Evolutionary conservation across 2,113 vertebrate species (phyloP), one percentile per base, ranked within the genome.

Genomic region (Dasyprocta punctata): DNA sequence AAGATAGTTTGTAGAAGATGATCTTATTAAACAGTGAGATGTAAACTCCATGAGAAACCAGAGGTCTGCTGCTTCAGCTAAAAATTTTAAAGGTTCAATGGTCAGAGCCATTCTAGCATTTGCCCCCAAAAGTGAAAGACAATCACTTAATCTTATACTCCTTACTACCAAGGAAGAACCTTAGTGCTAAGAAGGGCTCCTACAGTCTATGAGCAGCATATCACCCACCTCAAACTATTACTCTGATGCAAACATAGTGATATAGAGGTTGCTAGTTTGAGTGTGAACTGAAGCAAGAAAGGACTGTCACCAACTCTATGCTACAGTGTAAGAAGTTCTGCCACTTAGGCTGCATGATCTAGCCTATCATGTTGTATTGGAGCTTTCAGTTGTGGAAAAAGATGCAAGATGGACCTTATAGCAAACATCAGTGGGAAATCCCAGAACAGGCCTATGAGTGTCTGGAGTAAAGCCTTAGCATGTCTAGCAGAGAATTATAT

Each of bases 341-440:
- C 44, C 38, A 36, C 52, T 88, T 17, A 47, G n/a, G 44, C n/a
- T 8, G 26, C 54, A 60, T 9, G 63, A 65, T 71, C 52, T 38
- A 30, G 17, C 3, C 33, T 5, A 26, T 19, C 7, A 52, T 69
- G 71, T n/a, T 89, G 8, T 56, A 52, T 20, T 93, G 12, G 65
- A 86, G 14, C 78, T 78, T 82, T 95, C 14, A 71, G 47, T 47
- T 36, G 63, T 96, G n/a, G 44, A 89, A 89, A 90, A 86, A 94
- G 22, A 89, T 30, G 7, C 22, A 93, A 5, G 20, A 5, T 84
- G 26, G n/a, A 10, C 19, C 22, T 94, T 33, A 52, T 47, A 52
- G n/a, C 10, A 61, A 91, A 10, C 22, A 52, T 20, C 58, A 83
- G 5, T 52, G 20, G 17, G 41, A 92, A 85, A 80, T 89, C 13